These are phyloP conservation scores for Zingel zingel DNA, from an alignment of 2,113 vertebrate genomes.

Conservation along the genomic window DNA sequence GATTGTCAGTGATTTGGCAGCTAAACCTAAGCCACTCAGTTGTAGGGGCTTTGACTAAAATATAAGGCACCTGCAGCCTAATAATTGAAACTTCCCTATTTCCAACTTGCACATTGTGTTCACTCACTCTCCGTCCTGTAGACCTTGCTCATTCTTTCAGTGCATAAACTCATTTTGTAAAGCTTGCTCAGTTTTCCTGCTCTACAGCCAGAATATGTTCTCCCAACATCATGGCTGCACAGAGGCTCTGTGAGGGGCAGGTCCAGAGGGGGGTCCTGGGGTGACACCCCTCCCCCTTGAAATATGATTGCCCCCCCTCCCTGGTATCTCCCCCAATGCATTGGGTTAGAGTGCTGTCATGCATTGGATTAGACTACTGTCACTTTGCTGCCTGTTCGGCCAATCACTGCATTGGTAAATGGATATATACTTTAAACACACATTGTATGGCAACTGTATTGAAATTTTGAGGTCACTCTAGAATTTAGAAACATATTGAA, in stretches of 20 bases:
- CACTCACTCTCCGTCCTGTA: neutral
- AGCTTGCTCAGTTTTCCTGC: neutral
- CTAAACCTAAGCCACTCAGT: neutral
- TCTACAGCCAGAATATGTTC: neutral
- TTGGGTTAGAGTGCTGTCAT: no score
- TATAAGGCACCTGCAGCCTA: conserved; percentile 39
- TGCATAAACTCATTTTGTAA: neutral
- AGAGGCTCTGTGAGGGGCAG: neutral
- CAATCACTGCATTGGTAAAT: no score
- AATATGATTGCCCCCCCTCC: no score
- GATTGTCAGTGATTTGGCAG: neutral
- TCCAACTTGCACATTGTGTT: conserved; percentile 28
- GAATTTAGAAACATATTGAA: no score
- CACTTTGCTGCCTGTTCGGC: no score
- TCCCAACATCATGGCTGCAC: neutral
- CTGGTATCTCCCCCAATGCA: no score
- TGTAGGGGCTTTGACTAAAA: conserved; percentile 19
- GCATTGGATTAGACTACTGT: no score
- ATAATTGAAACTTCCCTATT: conserved; percentile 28
- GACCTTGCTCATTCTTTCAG: neutral
- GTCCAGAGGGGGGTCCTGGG: no score
- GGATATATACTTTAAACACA: no score
- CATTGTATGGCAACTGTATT: no score
- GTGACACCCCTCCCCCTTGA: no score
- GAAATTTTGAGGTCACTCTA: no score